Conservation (phyloP, 2,888 invertebrate genomes). For the Halocaridina rubra region DNA sequence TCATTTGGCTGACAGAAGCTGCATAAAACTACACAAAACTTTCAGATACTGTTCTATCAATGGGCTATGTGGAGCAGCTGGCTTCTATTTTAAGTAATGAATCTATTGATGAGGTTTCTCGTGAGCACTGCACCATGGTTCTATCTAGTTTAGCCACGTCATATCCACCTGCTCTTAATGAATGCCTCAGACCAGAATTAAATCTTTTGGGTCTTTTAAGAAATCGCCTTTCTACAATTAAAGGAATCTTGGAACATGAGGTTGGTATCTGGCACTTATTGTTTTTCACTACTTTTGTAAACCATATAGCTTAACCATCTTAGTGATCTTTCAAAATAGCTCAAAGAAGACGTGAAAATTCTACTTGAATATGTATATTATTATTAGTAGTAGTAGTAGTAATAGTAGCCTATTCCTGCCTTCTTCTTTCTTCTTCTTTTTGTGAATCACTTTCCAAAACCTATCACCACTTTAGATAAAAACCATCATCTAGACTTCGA, state of each 20-base stretch:
- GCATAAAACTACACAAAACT: too few species aligned
- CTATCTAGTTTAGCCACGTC: conserved; percentile 29
- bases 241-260: conserved; percentile 33
- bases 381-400: neutral
- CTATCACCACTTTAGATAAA: too few species aligned
- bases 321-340: neutral
- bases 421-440: too few species aligned
- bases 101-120: conserved; percentile 6
- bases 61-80: conserved; percentile 57
- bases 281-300: too few species aligned
- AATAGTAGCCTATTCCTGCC: neutral
- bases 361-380: neutral
- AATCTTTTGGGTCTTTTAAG: neutral
- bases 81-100: conserved; percentile 27
- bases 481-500: too few species aligned
- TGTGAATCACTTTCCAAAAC: too few species aligned
- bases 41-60: conserved; percentile 32
- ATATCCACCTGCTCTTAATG: conserved; percentile 39
- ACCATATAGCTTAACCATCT: neutral
- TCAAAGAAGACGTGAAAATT: neutral
- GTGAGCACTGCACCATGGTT: conserved; percentile 50
- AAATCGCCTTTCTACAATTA: conserved; percentile 14
- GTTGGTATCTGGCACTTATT: too few species aligned
- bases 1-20: too few species aligned
- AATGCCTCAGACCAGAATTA: conserved; percentile 48